Evolutionary conservation across 2,113 vertebrate species (phyloP).

Genomic region (Pheucticus melanocephalus): DNA sequence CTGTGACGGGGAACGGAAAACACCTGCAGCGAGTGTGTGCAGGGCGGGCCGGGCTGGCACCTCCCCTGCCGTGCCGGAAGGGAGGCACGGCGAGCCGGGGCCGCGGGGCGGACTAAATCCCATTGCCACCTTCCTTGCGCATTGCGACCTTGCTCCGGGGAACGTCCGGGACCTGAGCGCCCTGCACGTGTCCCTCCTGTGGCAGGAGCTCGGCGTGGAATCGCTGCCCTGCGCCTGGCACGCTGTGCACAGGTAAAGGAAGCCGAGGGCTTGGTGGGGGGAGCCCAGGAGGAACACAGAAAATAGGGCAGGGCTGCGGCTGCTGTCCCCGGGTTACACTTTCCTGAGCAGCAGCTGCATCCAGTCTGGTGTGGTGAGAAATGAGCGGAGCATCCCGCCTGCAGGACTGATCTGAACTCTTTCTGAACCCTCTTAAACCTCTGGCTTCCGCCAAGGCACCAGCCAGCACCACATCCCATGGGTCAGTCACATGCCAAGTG

Average conservation of each 20-base stretch:
- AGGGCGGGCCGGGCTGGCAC: not conserved
- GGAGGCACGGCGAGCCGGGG: not conserved
- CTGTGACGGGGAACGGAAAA: not conserved
- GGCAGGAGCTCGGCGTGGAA: accelerated
- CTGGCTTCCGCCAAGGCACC: not conserved
- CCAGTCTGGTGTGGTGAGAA: not conserved
- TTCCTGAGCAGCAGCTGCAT: not conserved
- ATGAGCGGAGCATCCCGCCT: accelerated
- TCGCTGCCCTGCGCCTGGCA: not conserved
- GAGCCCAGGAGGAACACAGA: not conserved
- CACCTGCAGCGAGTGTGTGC: not conserved
- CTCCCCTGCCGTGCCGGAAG: not conserved
- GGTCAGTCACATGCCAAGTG: accelerated
- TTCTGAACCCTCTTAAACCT: not conserved
- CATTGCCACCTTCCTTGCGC: not conserved
- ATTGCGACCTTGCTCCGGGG: accelerated
- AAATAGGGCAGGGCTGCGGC: not conserved
- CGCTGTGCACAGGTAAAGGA: not conserved
- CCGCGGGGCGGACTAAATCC: not conserved
- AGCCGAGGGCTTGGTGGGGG: not conserved
- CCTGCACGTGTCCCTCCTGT: not conserved
- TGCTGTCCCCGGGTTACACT: not conserved
- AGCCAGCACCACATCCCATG: accelerated
- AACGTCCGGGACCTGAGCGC: not conserved
- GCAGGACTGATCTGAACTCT: not conserved